Evolutionary conservation across 2,888 invertebrate genomes (phyloP).

Genomic region (Stenodera caucasica): DNA sequence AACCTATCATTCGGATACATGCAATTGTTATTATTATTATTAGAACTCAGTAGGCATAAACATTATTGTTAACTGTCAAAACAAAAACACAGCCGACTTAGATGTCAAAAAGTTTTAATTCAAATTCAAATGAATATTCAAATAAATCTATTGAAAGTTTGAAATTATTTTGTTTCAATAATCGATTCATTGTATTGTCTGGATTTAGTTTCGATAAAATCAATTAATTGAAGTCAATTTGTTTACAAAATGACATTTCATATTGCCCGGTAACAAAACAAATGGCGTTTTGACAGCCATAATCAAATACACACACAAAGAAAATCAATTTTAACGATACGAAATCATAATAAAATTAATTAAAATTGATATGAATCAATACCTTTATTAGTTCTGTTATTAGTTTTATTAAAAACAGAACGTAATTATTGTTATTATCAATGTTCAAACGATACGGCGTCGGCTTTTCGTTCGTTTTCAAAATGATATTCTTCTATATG

Average conservation of each 20-base stretch:
- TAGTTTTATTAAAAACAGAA: conserved; percentile 50
- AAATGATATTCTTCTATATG: conserved; percentile 56
- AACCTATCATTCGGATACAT: not conserved
- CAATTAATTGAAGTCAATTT: conserved; percentile 43
- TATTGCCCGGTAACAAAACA: conserved; percentile 56
- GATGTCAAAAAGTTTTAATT: conserved; percentile 7
- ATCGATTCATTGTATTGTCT: not conserved
- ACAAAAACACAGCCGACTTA: conserved; percentile 9
- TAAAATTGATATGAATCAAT: conserved; percentile 26
- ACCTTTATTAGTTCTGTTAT: conserved; percentile 50
- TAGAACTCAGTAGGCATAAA: conserved; percentile 5
- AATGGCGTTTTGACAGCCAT: conserved; percentile 59
- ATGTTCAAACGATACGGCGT: conserved; percentile 63
- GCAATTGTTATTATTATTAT: not conserved
- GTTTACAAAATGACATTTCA: conserved; percentile 55
- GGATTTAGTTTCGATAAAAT: conserved; percentile 16
- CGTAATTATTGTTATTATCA: conserved; percentile 56
- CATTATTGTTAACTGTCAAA: conserved; percentile 30
- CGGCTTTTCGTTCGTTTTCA: conserved; percentile 49
- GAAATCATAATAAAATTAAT: conserved; percentile 28
- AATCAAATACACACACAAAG: conserved; percentile 56
- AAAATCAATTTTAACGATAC: conserved; percentile 40
- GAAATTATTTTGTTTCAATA: not conserved
- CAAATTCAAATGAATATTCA: too few species aligned
- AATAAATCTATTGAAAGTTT: too few species aligned